phyloP scores from a whole-genome alignment of 2,797 vertebrate species.

The Otus scops region DNA sequence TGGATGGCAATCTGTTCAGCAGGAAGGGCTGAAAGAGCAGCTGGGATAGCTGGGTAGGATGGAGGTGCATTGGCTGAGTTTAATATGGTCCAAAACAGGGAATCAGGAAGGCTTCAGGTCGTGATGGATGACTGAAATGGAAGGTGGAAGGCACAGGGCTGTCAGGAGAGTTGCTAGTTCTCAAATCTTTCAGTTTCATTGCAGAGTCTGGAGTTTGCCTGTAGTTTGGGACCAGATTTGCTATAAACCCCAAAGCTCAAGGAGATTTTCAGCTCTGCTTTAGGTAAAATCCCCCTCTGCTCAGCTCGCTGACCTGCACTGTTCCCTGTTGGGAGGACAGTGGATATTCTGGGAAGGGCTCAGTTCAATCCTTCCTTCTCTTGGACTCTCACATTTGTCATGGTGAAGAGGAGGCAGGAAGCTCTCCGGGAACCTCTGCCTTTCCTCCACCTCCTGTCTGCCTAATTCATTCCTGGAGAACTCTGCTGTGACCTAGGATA shows the following conservation, averaged over 20 bases:
- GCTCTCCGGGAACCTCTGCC: not conserved
- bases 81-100: not conserved
- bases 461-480: not conserved
- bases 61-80: not conserved
- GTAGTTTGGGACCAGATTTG: not conserved
- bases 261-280: not conserved
- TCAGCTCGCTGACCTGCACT: not conserved
- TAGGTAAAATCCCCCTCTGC: not conserved
- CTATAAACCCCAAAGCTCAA: not conserved
- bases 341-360: not conserved
- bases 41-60: not conserved
- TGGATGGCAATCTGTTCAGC: not conserved
- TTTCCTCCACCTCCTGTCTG: not conserved
- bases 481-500: not conserved
- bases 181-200: not conserved
- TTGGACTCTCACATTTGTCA: not conserved
- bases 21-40: not conserved
- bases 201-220: not conserved
- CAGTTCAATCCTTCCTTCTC: not conserved
- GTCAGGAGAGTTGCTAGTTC: not conserved
- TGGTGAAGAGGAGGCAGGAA: not conserved
- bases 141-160: not conserved
- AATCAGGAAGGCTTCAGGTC: not conserved
- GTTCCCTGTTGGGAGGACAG: not conserved
- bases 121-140: not conserved